Evolutionary conservation across 1,140 invertebrate genomes (phyloP), one percentile per base, ranked within the genome.

Genomic region (Leguminivora glycinivorella): DNA sequence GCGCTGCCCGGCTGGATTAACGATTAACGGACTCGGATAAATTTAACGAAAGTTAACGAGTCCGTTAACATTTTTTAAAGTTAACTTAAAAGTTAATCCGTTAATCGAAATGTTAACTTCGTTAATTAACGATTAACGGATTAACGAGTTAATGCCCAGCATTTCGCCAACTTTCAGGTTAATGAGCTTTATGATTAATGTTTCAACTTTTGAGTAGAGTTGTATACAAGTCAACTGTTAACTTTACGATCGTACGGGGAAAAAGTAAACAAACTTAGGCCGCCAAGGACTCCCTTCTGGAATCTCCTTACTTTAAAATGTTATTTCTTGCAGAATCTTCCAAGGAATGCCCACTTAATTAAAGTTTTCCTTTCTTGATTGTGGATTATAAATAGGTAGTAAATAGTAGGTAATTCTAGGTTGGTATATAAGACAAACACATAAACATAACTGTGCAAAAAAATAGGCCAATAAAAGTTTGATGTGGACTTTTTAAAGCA

Each of bases 341-440:
- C 31, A 63, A 34, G 58, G 58, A 63, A 63, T 63, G 58, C 58
- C 58, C 26, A 63, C 58, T 63, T 63, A 63, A 63, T 63, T 63
- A 29, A 34, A 63, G 26, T 63, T 63, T 63, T 26, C 58, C 58
- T 22, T 52, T 52, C 17, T 19, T 5, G 1, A 9, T 17, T 1
- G 14, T n/a, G 43, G 17, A 52, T 17, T 52, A n/a, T 52, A 1
- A n/a, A 19, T 9, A 22, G n/a, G n/a, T n/a, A n/a, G n/a, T n/a
- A n/a, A n/a, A n/a, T n/a, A n/a, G n/a, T n/a, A n/a, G n/a, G n/a
- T n/a, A n/a, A n/a, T n/a, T n/a, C 31, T 34, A 34, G 31, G n/a
- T 52, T 7, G 43, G 43, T 19, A 6, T 19, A 52, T 52, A 52
- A 52, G 19, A 52, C 19, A 52, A 52, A 22, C 17, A 52, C 43